Base-by-base conservation (phyloP, 2,797 vertebrate species). In the Coilia nasus region DNA sequence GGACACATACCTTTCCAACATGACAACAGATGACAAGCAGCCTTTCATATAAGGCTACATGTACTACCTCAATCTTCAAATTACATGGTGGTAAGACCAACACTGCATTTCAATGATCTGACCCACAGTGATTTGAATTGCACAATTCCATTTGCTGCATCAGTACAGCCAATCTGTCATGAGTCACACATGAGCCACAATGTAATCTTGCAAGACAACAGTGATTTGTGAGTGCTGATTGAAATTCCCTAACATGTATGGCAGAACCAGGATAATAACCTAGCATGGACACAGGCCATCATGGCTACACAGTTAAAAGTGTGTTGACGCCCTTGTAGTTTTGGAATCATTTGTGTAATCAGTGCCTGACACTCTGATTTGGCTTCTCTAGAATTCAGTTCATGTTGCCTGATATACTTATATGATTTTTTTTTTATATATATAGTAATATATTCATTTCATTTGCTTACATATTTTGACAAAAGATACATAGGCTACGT, bases 401-500 rank as follows among this genome's bases (percentile, higher is more conserved):
- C 4, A 44, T 78, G 71, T 71, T 44, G 35, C 35, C 71, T 41
- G 71, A 78, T 78, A 78, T 25, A 50, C 46, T 82, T 46, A 62
- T 17, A 46, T 10, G 23, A 75, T 62, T 50, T 47, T 11, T 25
- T 82, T 28, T 54, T 44, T 82, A 82, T 54, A 23, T 28, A 28
- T 64, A 50, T 67, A 75, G 10, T 67, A 28, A 71, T n/a, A 83
- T 47, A 83, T 67, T 31, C 3, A 12, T 62, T 60, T 44, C 15
- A 50, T 83, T 64, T 46, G 41, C 14, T 44, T 23, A 64, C 11
- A 60, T 35, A 44, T 83, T 60, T 83, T 44, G 47, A 50, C 71
- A 78, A 31, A 78, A 44, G 71, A 78, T 78, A 78, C 71, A 78
- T 78, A 78, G 71, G 71, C 71, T 90, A 89, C 82, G 50, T 81